A percentile compares a stretch with the other conserved stretches of the same genome.
phyloP scores from a whole-genome alignment of 1,140 invertebrate species.

The Cyclargus thomasi region DNA sequence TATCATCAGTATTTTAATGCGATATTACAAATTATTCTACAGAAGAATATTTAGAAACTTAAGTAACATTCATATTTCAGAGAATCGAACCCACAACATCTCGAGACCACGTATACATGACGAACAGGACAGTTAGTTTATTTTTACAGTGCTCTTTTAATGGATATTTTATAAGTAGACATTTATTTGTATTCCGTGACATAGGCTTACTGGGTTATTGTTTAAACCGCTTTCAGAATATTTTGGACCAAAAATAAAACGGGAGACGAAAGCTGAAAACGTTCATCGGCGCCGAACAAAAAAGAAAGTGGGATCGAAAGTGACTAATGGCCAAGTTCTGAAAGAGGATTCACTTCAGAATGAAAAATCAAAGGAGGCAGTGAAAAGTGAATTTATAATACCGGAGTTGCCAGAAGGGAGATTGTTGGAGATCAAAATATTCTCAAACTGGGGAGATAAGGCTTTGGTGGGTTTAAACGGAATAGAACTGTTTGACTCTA shows the following conservation, averaged over 20 bases:
- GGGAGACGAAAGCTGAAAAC: constrained; percentile 28
- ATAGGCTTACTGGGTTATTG: neutral
- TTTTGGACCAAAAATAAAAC: constrained; percentile 27
- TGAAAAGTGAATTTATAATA: constrained; percentile 73
- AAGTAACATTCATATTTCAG: neutral
- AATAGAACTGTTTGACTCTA: constrained; percentile 83
- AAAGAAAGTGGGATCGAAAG: constrained; percentile 25
- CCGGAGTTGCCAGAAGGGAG: constrained; percentile 84
- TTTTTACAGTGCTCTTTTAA: neutral
- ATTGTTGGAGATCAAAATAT: constrained; percentile 81
- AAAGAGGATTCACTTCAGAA: constrained; percentile 34
- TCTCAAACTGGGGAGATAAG: constrained; percentile 88
- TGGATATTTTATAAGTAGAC: constrained; percentile 6
- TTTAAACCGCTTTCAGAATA: constrained; percentile 31
- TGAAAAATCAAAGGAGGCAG: constrained; percentile 33
- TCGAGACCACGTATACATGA: neutral
- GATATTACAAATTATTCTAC: neutral
- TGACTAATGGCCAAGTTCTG: constrained; percentile 38
- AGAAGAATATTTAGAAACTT: neutral
- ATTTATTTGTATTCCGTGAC: neutral
- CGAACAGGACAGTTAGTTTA: constrained; percentile 3
- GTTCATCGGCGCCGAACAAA: constrained; percentile 25
- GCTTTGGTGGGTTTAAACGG: constrained; percentile 88
- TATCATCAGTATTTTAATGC: neutral
- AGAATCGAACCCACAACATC: neutral